Percentiles rank a stretch among this genome's conserved stretches.
Conservation (phyloP, 2,113 vertebrate species). For the Dicerorhinus sumatrensis region DNA sequence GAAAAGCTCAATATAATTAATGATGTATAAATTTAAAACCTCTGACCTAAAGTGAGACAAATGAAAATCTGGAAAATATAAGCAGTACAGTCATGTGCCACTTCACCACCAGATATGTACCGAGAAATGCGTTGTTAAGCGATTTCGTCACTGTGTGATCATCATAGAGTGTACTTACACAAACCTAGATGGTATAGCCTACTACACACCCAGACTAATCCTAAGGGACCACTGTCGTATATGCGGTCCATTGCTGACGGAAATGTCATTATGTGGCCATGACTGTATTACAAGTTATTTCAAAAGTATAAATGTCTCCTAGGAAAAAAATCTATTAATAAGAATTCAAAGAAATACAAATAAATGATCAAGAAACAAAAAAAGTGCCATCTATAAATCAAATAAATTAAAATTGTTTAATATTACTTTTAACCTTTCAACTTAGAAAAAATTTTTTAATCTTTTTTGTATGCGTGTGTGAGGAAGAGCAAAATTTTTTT, state of each 20-base stretch:
- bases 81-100: not conserved
- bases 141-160: too few species aligned
- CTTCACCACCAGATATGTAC: too few species aligned
- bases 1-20: not conserved
- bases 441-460: not conserved
- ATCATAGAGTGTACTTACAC: too few species aligned
- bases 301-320: not conserved
- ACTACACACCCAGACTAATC: too few species aligned
- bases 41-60: not conserved
- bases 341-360: slow-evolving; percentile 4
- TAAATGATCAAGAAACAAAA: not conserved
- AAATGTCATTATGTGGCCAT: too few species aligned
- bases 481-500: too few species aligned
- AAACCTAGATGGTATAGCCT: too few species aligned
- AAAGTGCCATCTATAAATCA: not conserved
- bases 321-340: not conserved
- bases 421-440: not conserved
- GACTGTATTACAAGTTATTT: not conserved
- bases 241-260: too few species aligned
- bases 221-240: too few species aligned
- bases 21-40: not conserved
- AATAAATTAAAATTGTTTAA: not conserved
- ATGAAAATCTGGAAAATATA: not conserved
- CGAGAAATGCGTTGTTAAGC: too few species aligned
- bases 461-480: too few species aligned